Percentiles rank a stretch among this genome's conserved stretches.
Conservation (phyloP, 2,113 vertebrate genomes). For the Syngnathus typhle region DNA sequence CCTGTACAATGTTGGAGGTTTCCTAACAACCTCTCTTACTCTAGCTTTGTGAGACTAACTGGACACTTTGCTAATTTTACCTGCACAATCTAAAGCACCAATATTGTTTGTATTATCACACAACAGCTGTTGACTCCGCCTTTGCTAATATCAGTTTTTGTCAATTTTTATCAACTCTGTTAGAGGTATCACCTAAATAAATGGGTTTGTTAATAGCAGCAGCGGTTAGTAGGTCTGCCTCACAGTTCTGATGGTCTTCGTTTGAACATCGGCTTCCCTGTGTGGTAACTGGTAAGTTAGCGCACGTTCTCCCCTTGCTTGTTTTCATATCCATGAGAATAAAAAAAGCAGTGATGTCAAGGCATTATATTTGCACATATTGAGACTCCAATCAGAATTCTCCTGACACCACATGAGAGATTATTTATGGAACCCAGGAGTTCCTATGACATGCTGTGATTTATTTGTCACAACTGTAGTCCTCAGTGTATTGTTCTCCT, state of each 20-base stretch:
- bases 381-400: no score
- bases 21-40: not conserved
- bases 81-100: no score
- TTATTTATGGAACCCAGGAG: not conserved
- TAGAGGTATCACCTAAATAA: not conserved
- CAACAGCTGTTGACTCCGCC: not conserved
- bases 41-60: not conserved
- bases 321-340: no score
- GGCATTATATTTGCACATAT: no score
- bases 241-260: not conserved
- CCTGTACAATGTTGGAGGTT: not conserved
- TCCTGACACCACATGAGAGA: not conserved
- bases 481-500: not conserved
- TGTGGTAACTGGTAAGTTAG: not conserved
- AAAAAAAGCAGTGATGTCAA: no score
- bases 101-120: not conserved
- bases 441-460: not conserved
- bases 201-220: not conserved
- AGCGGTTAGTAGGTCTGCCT: not conserved
- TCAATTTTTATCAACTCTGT: no score
- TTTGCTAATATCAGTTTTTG: not conserved
- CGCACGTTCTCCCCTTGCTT: not conserved
- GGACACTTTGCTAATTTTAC: not conserved
- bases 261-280: not conserved
- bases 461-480: not conserved